phyloP scores from a whole-genome alignment of 1,140 invertebrate genomes.

The Idris sp. region DNA sequence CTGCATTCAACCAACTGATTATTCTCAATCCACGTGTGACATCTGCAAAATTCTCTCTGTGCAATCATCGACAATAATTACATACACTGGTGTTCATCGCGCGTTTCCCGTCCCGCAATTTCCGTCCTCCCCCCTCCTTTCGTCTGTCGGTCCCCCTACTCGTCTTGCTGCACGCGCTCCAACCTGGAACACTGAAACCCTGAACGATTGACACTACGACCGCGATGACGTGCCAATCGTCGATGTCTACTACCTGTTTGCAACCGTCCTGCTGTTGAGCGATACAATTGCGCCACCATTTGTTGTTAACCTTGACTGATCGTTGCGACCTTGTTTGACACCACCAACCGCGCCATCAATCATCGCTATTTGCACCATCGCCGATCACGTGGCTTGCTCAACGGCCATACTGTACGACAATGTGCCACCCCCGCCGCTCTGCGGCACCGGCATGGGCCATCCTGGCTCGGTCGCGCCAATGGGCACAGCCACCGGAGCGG shows the following conservation, averaged over 20 bases:
- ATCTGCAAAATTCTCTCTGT: constrained; percentile 31
- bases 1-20: constrained; percentile 56
- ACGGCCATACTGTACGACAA: constrained; percentile 89
- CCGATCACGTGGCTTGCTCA: constrained; percentile 87
- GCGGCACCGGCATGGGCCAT: constrained; percentile 84
- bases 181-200: too few relatives aligned
- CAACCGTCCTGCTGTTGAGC: too few relatives aligned
- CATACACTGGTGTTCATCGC: constrained; percentile 60
- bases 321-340: constrained; percentile 62
- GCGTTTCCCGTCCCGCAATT: constrained; percentile 57
- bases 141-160: constrained; percentile 27
- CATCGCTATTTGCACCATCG: constrained; percentile 84
- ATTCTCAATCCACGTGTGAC: too few relatives aligned
- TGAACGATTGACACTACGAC: constrained; percentile 64
- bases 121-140: constrained; percentile 58
- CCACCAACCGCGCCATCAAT: constrained; percentile 67
- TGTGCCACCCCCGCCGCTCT: constrained; percentile 82
- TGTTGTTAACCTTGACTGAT: constrained; percentile 54
- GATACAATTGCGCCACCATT: too few relatives aligned
- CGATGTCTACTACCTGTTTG: too few relatives aligned
- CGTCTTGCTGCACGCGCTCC: constrained; percentile 15
- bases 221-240: too few relatives aligned
- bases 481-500: constrained; percentile 87
- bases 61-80: constrained; percentile 60
- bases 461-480: constrained; percentile 82